A percentile compares a stretch with the other conserved stretches of the same genome.
Conservation (phyloP, 2,888 invertebrate genomes). For the Strigamia maritima region DNA sequence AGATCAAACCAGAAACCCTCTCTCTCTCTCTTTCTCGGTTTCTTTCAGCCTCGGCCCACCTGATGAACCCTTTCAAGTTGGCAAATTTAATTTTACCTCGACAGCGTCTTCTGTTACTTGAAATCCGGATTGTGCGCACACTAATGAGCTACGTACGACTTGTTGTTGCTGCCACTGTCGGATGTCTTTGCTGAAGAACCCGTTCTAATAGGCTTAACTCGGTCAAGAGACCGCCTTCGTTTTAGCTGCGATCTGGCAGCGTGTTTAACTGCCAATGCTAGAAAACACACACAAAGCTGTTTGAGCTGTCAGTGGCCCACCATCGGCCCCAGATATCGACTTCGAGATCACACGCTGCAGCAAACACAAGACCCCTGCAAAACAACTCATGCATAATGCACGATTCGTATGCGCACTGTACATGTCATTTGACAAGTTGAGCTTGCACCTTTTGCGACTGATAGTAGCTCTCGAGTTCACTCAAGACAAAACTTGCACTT, state of each 20-base stretch:
- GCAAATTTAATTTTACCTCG: conserved; percentile 7
- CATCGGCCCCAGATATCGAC: conserved; percentile 20
- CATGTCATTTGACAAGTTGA: conserved; percentile 17
- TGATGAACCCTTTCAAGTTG: conserved; percentile 7
- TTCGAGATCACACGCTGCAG: conserved; percentile 3
- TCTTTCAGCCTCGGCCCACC: background rate
- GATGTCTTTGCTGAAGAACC: background rate
- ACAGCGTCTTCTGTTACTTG: background rate
- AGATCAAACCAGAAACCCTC: background rate
- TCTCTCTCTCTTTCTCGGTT: background rate
- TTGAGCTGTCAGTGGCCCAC: conserved; percentile 34
- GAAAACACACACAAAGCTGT: conserved; percentile 29
- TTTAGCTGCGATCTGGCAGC: conserved; percentile 20
- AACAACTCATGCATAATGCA: conserved; percentile 34
- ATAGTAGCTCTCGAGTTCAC: conserved; percentile 11
- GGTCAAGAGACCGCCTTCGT: conserved; percentile 7
- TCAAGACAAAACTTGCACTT: background rate
- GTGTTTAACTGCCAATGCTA: background rate
- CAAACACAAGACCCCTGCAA: background rate
- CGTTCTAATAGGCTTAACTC: conserved; percentile 29
- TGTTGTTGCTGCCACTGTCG: background rate
- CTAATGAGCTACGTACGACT: conserved; percentile 3
- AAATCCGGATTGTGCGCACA: conserved; percentile 1
- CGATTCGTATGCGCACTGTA: background rate
- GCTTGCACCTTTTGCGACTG: conserved; percentile 7